phyloP scores from a whole-genome alignment of 2,797 vertebrate species.

The Mus spretus region DNA sequence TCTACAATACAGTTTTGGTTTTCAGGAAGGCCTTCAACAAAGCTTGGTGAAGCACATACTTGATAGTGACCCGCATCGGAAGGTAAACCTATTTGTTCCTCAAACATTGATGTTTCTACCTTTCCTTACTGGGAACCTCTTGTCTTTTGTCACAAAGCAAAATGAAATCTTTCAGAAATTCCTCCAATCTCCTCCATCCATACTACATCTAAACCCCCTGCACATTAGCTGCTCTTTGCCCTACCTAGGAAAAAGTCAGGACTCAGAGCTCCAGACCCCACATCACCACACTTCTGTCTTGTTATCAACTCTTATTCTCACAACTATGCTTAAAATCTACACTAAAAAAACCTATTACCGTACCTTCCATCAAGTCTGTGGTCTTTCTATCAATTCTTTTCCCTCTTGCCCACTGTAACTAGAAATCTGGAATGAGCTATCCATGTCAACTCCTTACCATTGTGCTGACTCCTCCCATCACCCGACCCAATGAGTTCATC shows the following conservation, averaged over 20 bases:
- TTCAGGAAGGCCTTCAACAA: background rate
- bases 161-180: background rate
- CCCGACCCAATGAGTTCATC: background rate
- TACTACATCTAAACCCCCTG: background rate
- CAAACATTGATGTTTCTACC: background rate
- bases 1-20: background rate
- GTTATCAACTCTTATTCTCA: background rate
- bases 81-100: background rate
- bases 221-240: background rate
- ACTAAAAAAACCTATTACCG: background rate
- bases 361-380: background rate
- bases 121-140: background rate
- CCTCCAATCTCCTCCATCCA: background rate
- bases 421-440: background rate
- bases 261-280: background rate
- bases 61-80: background rate
- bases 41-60: background rate
- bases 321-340: background rate
- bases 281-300: background rate
- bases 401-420: background rate
- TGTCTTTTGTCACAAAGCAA: slow-evolving; percentile 30
- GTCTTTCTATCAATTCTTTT: background rate
- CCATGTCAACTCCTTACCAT: background rate
- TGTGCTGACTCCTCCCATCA: background rate
- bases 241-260: background rate